A percentile compares a stretch with the other conserved stretches of the same genome.
Evolutionary conservation across 2,113 vertebrate species (phyloP).

Genomic region (Leucoraja erinaceus): DNA sequence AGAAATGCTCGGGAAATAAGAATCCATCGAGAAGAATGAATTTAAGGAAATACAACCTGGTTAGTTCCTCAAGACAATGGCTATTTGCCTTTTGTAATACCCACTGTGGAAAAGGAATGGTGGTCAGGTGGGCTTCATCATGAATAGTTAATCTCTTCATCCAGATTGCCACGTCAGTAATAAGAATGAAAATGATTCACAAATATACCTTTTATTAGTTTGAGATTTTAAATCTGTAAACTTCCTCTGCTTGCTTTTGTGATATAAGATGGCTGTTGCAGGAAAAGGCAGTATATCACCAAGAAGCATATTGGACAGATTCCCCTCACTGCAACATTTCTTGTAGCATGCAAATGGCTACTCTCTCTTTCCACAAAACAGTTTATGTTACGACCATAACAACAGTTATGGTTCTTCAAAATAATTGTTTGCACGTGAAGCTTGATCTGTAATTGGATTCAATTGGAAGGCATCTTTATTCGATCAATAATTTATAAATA

Average conservation of each 20-base stretch:
- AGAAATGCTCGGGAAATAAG: too few species aligned
- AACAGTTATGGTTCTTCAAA: neutral
- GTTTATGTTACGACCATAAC: too few species aligned
- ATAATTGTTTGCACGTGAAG: neutral
- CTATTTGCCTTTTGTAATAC: neutral
- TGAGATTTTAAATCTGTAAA: neutral
- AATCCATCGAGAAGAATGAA: too few species aligned
- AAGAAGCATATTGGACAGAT: neutral
- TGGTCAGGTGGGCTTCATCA: neutral
- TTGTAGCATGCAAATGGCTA: neutral
- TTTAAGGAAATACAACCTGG: neutral
- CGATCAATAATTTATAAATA: neutral
- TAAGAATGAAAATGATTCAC: neutral
- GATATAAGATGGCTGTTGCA: neutral
- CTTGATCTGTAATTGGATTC: neutral
- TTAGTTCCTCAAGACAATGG: neutral
- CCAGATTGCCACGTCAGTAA: neutral
- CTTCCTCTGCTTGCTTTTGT: neutral
- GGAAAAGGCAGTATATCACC: neutral
- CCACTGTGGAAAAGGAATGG: neutral
- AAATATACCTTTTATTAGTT: neutral
- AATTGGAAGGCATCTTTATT: neutral
- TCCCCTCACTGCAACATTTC: neutral
- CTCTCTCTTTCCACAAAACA: neutral
- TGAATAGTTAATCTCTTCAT: neutral